These are phyloP conservation scores for Drosophila nigricruria DNA, from an alignment of 2,888 invertebrate species.

Conservation along the genomic window DNA sequence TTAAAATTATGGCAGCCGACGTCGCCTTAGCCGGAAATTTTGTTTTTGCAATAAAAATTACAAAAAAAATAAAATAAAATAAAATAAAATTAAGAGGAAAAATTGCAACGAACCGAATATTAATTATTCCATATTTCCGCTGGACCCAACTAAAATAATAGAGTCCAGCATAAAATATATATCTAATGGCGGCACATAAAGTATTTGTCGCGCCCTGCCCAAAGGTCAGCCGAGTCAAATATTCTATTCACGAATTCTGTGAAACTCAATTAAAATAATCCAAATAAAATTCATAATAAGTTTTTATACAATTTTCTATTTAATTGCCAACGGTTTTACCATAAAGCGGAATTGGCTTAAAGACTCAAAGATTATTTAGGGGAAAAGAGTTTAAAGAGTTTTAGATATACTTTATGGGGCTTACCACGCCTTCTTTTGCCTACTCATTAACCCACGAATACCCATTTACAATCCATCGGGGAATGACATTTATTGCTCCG, in stretches of 20 bases:
- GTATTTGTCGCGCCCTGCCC: slow-evolving; percentile 21
- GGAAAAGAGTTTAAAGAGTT: no score
- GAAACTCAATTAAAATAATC: neutral
- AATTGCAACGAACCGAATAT: slow-evolving; percentile 55
- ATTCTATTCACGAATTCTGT: neutral
- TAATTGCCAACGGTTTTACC: no score
- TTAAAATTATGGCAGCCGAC: slow-evolving; percentile 75
- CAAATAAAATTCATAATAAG: neutral
- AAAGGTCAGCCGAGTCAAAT: slow-evolving; percentile 19
- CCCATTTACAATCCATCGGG: no score
- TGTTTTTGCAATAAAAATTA: slow-evolving; percentile 49
- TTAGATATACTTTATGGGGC: no score
- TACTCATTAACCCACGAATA: accelerated
- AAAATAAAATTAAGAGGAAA: neutral
- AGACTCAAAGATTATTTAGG: neutral
- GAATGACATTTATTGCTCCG: no score
- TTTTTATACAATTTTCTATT: neutral
- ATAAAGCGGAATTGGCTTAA: neutral
- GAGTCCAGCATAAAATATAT: slow-evolving; percentile 27
- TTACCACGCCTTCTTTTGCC: no score
- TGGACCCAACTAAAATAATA: slow-evolving; percentile 48
- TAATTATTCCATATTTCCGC: slow-evolving; percentile 70
- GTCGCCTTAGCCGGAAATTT: slow-evolving; percentile 73
- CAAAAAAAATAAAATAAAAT: slow-evolving; percentile 12
- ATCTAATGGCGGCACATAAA: slow-evolving; percentile 28